Conservation (phyloP, 2,797 vertebrate species). For the Atherinosoma microstoma region DNA sequence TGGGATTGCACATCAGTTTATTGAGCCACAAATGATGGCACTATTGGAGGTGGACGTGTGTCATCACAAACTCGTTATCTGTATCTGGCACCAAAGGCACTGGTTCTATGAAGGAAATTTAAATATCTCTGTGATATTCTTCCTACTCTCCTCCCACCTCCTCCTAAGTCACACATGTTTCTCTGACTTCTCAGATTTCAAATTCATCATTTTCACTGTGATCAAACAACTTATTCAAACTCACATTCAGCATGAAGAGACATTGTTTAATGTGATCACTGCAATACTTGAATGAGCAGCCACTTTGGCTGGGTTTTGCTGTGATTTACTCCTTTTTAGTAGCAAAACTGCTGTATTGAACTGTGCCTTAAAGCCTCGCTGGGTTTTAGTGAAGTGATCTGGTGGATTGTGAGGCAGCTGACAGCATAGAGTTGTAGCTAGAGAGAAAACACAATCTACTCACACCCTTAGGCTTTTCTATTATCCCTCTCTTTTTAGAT, state of each 20-base stretch:
- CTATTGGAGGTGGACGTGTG: conserved; percentile 63
- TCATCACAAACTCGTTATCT: conserved; percentile 60
- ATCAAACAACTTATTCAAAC: conserved; percentile 16
- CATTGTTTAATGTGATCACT: conserved; percentile 16
- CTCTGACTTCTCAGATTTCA: not conserved
- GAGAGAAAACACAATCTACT: conserved; percentile 73
- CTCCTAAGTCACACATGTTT: conserved; percentile 16
- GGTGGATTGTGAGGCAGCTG: conserved; percentile 67
- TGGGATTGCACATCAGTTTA: conserved; percentile 62
- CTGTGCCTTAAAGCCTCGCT: conserved; percentile 55
- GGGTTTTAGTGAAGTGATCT: conserved; percentile 58
- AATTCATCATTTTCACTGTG: conserved; percentile 3
- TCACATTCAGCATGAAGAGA: conserved; percentile 3
- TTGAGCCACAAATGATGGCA: conserved; percentile 67
- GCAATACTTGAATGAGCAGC: conserved; percentile 18
- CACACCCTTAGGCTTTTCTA: conserved; percentile 72
- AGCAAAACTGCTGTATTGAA: conserved; percentile 46
- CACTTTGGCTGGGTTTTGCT: not conserved
- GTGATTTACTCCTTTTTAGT: conserved; percentile 10
- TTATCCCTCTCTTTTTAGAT: conserved; percentile 77
- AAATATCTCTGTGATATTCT: conserved; percentile 32
- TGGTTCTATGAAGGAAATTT: conserved; percentile 9
- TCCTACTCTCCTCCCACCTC: conserved; percentile 4
- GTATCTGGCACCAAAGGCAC: conserved; percentile 39
- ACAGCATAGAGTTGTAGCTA: conserved; percentile 74